Percentiles rank a stretch among this genome's conserved stretches.
These are phyloP conservation scores for Nephila pilipes DNA, from an alignment of 1,140 invertebrate species.

Conservation along the genomic window DNA sequence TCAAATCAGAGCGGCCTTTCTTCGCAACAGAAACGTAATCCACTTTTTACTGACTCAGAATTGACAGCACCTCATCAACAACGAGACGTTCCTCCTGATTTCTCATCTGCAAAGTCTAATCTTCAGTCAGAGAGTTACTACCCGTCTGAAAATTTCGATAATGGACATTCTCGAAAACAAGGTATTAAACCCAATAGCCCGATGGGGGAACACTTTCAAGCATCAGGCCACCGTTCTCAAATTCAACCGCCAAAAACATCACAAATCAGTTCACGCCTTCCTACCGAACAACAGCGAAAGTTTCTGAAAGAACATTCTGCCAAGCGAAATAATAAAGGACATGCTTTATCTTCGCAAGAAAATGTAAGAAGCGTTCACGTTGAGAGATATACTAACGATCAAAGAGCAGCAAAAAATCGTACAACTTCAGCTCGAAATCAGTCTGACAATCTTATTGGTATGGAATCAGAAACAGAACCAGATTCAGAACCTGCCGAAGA, in stretches of 20 bases:
- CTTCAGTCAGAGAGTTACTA: background rate
- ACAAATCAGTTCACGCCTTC: background rate
- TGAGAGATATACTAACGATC: background rate
- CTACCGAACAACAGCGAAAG: background rate
- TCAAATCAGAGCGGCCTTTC: background rate
- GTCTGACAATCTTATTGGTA: background rate
- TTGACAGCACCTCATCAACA: background rate
- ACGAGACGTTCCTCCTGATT: background rate
- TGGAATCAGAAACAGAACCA: background rate
- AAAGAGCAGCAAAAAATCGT: background rate
- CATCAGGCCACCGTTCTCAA: no score
- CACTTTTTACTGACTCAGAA: background rate
- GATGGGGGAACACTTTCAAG: background rate
- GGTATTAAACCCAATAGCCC: background rate
- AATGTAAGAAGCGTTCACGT: background rate
- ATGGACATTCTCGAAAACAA: background rate
- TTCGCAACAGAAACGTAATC: background rate
- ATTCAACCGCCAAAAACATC: no score
- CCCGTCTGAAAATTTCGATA: background rate
- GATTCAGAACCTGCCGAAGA: constrained; percentile 9
- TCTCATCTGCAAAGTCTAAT: background rate
- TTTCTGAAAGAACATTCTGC: background rate
- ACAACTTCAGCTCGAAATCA: background rate
- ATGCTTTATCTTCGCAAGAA: background rate
- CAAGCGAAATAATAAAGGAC: background rate